Evolutionary conservation across 2,888 invertebrate genomes (phyloP).

Genomic region (Serrognathus titanus): DNA sequence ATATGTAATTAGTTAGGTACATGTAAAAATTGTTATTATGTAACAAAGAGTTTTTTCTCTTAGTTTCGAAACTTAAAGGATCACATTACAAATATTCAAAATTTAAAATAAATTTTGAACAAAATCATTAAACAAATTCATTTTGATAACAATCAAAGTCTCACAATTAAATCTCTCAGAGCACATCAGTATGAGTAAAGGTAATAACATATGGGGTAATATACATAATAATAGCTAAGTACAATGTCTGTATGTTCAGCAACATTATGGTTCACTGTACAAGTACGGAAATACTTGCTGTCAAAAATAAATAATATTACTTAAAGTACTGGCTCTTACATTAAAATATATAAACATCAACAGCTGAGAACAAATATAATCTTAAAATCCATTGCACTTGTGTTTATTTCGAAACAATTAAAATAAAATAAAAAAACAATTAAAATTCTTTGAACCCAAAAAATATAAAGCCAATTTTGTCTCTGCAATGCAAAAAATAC

Average conservation of each 20-base stretch:
- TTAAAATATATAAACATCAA: constrained; percentile 51
- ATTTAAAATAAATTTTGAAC: not conserved
- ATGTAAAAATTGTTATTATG: too few species aligned
- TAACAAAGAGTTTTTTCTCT: too few species aligned
- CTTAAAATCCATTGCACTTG: constrained; percentile 28
- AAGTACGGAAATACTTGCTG: constrained; percentile 29
- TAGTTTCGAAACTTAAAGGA: not conserved
- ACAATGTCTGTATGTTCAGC: constrained; percentile 26
- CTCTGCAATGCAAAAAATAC: constrained; percentile 36
- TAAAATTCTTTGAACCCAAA: not conserved
- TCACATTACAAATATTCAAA: not conserved
- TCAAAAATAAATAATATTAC: constrained; percentile 46
- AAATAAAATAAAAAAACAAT: constrained; percentile 7
- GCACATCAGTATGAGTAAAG: not conserved
- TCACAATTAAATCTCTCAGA: constrained; percentile 11
- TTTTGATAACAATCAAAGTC: not conserved
- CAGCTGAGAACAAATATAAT: constrained; percentile 44
- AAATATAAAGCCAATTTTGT: constrained; percentile 28
- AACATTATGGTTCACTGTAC: constrained; percentile 35
- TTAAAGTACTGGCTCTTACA: constrained; percentile 51
- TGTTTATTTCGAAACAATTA: constrained; percentile 4
- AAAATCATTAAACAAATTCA: too few species aligned
- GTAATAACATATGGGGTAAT: constrained; percentile 4
- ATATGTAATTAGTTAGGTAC: too few species aligned
- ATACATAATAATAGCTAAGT: constrained; percentile 20